Evolutionary conservation across 2,113 vertebrate species (phyloP), one percentile per base, ranked within the genome.

Genomic region (Leptobrachium ailaonicum): DNA sequence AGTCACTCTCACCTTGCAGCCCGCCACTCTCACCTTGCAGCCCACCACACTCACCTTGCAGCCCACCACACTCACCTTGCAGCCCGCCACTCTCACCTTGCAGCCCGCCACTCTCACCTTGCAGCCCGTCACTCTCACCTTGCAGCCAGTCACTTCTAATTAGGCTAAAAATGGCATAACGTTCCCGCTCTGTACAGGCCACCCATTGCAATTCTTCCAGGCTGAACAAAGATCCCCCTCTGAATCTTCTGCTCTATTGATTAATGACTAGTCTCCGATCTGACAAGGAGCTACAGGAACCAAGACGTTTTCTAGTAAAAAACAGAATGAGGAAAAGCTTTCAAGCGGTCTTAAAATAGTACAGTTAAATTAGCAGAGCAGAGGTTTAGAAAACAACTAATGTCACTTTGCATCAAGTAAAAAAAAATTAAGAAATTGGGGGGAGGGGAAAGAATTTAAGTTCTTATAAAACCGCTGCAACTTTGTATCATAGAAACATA

Each of bases 211-310:
- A 69, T 81, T 63, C 9, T 54, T 74, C 71, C 63, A 3, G 41
- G 54, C 62, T 43, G 14, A 54, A 79, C 53, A 79, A 73, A 54
- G 75, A 73, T 41, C 45, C 71, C 71, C 72, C 53, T n/a, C 7
- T 43, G 50, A 69, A 41, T 50, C 72, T 75, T 69, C 72, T 75
- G 64, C 71, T 75, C 71, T 75, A 69, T 75, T 80, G 78, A 80
- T 80, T 68, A 80, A 80, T 68, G 71, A 80, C 71, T 74, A 44
- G 45, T 74, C 78, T 80, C 64, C 71, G 47, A 67, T 41, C 71
- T 80, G 78, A 80, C 78, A 80, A 43, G 71, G 47, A 42, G 54
- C 53, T 58, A 58, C 43, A 80, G 71, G 63, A 68, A 13, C 62
- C 71, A 43, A 74, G 78, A 74, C 53, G 68, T 50, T 68, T 74